Percentiles rank a stretch among this genome's conserved stretches.
Conservation (phyloP, 2,797 vertebrate species). For the Syngnathus rostellatus region DNA sequence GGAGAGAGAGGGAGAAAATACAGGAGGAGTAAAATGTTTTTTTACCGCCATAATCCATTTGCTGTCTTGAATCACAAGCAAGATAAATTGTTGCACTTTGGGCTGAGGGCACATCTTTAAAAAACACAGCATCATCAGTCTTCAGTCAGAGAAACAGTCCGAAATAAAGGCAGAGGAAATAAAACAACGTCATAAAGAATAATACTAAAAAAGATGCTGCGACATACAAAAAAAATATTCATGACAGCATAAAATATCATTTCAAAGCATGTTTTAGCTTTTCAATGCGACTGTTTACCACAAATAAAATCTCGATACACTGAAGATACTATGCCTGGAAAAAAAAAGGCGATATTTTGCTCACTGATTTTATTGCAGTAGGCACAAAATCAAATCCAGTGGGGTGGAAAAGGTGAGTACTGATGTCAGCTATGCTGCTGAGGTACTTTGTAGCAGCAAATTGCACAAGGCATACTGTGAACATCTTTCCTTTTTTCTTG, state of each 20-base stretch:
- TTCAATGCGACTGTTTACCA: not conserved
- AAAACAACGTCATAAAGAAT: not conserved
- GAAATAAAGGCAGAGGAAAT: slow-evolving; percentile 1
- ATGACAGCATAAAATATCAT: slow-evolving; percentile 19
- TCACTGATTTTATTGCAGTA: too few relatives aligned
- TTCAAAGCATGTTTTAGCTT: slow-evolving; percentile 4
- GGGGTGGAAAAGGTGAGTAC: too few relatives aligned
- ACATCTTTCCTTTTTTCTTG: too few relatives aligned
- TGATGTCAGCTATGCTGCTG: too few relatives aligned
- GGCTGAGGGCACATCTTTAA: slow-evolving; percentile 7
- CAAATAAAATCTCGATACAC: not conserved
- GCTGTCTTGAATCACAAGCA: slow-evolving; percentile 10
- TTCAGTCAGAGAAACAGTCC: slow-evolving; percentile 6
- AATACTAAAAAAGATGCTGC: slow-evolving; percentile 23
- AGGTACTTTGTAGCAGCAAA: too few relatives aligned
- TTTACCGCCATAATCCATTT: slow-evolving; percentile 7
- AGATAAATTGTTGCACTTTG: slow-evolving; percentile 13
- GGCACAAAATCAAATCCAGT: too few relatives aligned
- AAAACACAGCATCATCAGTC: slow-evolving; percentile 5
- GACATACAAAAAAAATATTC: slow-evolving; percentile 15
- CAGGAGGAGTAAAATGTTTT: not conserved
- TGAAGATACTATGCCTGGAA: not conserved
- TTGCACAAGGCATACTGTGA: too few relatives aligned
- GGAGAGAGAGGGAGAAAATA: not conserved
- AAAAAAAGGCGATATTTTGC: too few relatives aligned